Evolutionary conservation across 2,888 invertebrate genomes (phyloP), one percentile per base, ranked within the genome.

Genomic region (Eilema depressum): DNA sequence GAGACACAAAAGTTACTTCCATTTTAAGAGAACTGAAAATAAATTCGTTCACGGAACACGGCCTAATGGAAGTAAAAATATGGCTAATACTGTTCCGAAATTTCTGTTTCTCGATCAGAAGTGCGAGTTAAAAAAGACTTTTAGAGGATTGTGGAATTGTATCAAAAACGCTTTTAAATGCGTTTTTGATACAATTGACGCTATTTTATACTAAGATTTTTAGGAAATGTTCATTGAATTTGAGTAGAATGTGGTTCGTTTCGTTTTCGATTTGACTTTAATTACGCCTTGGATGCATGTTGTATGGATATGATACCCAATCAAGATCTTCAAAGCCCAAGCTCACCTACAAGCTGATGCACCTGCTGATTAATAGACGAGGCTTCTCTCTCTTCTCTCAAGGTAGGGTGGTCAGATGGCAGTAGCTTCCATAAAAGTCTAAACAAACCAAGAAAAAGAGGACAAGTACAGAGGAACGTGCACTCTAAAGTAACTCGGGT

Each of bases 21-120:
- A 76, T 83, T 83, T 78, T 80, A 78, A 70, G 74, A 69, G 73
- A 77, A 73, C 69, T 76, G 74, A 79, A 79, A 77, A 80, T 83
- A 79, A 81, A 81, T 77, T 81, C 68, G 61, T 67, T 77, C 73
- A 70, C 73, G 66, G 69, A 77, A 71, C 68, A 75, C 64, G 30
- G 70, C 63, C 73, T 82, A 79, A 77, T 79, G 77, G 77, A 79
- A 77, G 72, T 69, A 70, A 74, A 77, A 76, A 76, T 81, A 76
- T 72, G 57, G 74, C 71, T 79, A 81, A 77, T 81, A 79, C 71
- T 73, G 74, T 82, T 76, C 74, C 70, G 66, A 83, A 81, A 74
- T 83, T 79, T 77, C 67, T 53, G 66, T 66, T 75, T 75, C 80
- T 78, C 79, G 80, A 75, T 76, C 82, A 81, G 70, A 79, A 74